phyloP scores from a whole-genome alignment of 2,113 vertebrate species.

The Phrynosoma platyrhinos region DNA sequence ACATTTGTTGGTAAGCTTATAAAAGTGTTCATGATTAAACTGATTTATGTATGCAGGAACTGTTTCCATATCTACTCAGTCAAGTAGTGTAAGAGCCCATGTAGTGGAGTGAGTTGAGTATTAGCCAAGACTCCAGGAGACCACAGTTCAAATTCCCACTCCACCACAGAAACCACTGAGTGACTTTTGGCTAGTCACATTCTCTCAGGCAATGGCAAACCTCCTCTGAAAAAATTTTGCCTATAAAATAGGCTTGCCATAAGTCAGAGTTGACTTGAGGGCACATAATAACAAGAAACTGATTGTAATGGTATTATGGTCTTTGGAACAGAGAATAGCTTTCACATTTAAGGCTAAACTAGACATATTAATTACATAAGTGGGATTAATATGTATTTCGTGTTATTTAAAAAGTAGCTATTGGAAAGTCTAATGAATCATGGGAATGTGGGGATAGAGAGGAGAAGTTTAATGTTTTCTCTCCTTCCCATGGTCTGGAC shows the following conservation, averaged over 20 bases:
- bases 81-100: too few relatives aligned
- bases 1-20: fast-evolving
- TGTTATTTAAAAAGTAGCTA: not conserved
- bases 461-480: not conserved
- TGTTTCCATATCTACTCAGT: not conserved
- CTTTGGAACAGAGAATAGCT: not conserved
- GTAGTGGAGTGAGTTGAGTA: too few relatives aligned
- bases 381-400: not conserved
- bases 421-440: not conserved
- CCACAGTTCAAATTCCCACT: too few relatives aligned
- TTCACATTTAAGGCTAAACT: not conserved
- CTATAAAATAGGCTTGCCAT: too few relatives aligned
- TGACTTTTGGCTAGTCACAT: too few relatives aligned
- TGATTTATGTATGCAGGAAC: not conserved
- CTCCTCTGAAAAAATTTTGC: too few relatives aligned
- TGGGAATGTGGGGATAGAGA: not conserved
- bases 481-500: not conserved
- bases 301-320: not conserved
- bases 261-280: too few relatives aligned
- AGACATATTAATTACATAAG: too few relatives aligned
- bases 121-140: too few relatives aligned
- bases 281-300: not conserved
- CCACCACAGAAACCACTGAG: too few relatives aligned
- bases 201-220: too few relatives aligned
- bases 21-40: fast-evolving